Base-by-base conservation (phyloP, 2,797 vertebrate genomes). In the Myripristis murdjan region DNA sequence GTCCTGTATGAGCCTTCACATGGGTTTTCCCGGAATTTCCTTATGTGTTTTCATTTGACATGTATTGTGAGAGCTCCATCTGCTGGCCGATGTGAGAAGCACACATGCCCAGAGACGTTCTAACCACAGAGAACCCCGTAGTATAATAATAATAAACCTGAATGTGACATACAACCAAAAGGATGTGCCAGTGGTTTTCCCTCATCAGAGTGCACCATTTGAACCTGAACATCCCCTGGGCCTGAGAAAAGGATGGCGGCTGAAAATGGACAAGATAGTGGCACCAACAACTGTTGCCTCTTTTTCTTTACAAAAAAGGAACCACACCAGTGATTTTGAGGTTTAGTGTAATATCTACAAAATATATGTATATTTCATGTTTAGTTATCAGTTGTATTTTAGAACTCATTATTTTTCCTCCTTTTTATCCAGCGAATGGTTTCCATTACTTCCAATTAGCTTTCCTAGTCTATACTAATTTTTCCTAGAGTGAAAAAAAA, bases 201-300 rank as follows among this genome's bases (percentile, higher is more conserved):
- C 54, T 77, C 46, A 35, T 51, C 41, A 54, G 26, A 62, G 35
- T 53, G 39, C 16, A 22, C 18, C 20, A 37, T 12, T 37, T 49
- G n/a, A 78, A 79, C 59, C 48, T 69, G 59, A 80, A 82, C 11
- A 14, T 11, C 41, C 22, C 24, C 14, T 6, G 1, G 44, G 81
- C 79, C 70, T 64, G 67, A 73, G 70, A 77, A 46, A 46, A 60
- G 11, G 5, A 51, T 20, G 8, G 15, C 35, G 53, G 33, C 51
- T 59, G 4, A 60, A 48, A 64, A 69, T 6, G 3, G 9, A 54
- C 23, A 43, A 4, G 16, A 22, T 7, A 43, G 23, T 44, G 26
- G 52, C 18, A 26, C 23, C 9, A 0, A 41, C 10, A 4, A 47
- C 41, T 28, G 6, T 28, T 20, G 60, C 20, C 35, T 1, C n/a